A percentile compares a stretch with the other conserved stretches of the same genome.
These are phyloP conservation scores for Oncorhynchus mykiss DNA, from an alignment of 2,113 vertebrate species.

Conservation along the genomic window DNA sequence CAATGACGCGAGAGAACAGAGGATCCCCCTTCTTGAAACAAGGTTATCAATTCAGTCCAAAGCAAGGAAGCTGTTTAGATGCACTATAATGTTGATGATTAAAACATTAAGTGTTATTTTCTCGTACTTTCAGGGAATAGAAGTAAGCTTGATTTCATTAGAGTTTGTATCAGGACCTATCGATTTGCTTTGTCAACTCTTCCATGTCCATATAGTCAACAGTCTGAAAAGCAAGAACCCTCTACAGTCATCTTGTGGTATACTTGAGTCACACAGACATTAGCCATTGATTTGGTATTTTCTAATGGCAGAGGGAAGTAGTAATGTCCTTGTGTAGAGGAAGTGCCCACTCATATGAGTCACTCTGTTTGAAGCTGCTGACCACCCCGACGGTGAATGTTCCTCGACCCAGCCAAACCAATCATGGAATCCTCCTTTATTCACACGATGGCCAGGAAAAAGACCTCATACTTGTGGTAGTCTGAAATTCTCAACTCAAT, in stretches of 20 bases:
- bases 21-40: not conserved
- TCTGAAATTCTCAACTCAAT: conserved; percentile 10
- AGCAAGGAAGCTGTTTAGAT: too few species aligned
- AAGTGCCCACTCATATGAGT: conserved; percentile 12
- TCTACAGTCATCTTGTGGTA: conserved; percentile 11
- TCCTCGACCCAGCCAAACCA: conserved; percentile 21
- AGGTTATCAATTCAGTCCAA: not conserved
- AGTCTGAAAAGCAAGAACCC: not conserved
- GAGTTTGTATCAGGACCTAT: too few species aligned
- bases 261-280: conserved; percentile 21
- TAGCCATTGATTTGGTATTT: conserved; percentile 35
- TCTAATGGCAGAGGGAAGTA: conserved; percentile 27
- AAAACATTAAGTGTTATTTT: too few species aligned
- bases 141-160: not conserved
- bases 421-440: conserved; percentile 28
- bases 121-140: not conserved
- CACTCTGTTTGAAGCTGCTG: conserved; percentile 32
- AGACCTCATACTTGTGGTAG: conserved; percentile 45
- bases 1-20: not conserved
- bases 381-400: conserved; percentile 9
- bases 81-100: not conserved
- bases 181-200: not conserved
- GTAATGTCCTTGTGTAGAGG: conserved; percentile 24
- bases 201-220: not conserved
- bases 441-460: conserved; percentile 36